A percentile compares a stretch with the other conserved stretches of the same genome.
These are phyloP conservation scores for Otocyon megalotis DNA, from an alignment of 2,113 vertebrate species.

Conservation along the genomic window DNA sequence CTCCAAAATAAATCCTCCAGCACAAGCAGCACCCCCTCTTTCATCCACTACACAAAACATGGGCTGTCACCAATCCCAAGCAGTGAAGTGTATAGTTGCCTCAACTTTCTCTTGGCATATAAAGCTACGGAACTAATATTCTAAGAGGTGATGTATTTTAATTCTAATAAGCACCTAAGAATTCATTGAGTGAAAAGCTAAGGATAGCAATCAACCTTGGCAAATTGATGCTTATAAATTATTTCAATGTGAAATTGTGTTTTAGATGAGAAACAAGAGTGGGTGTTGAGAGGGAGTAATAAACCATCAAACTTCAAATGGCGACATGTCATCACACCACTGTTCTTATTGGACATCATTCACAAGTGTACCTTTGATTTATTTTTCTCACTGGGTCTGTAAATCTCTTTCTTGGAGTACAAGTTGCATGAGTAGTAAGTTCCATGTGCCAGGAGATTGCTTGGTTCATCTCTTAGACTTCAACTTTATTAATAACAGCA, in stretches of 20 bases:
- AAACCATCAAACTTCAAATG: conserved; percentile 52
- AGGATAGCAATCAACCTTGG: conserved; percentile 64
- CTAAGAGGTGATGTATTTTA: conserved; percentile 70
- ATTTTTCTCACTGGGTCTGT: conserved; percentile 73
- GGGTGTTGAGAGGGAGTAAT: conserved; percentile 71
- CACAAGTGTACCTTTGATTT: conserved; percentile 72
- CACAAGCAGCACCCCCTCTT: conserved; percentile 19
- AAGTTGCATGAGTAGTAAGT: conserved; percentile 57
- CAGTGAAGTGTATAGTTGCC: conserved; percentile 27
- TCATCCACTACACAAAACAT: conserved; percentile 51
- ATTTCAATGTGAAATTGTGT: conserved; percentile 64
- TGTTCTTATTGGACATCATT: conserved; percentile 57
- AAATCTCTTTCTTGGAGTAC: conserved; percentile 74
- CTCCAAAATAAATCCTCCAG: conserved; percentile 81
- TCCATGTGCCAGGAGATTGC: conserved; percentile 48
- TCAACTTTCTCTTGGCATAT: conserved; percentile 62
- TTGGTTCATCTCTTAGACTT: conserved; percentile 62
- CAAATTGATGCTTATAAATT: conserved; percentile 67
- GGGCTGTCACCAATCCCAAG: conserved; percentile 54
- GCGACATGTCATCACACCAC: conserved; percentile 59
- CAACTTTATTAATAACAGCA: conserved; percentile 56
- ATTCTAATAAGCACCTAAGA: conserved; percentile 72
- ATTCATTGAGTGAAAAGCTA: conserved; percentile 66
- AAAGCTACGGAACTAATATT: conserved; percentile 7
- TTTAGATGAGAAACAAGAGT: conserved; percentile 67